A percentile compares a stretch with the other conserved stretches of the same genome.
Evolutionary conservation across 2,113 vertebrate genomes (phyloP).

Genomic region (Sitta europaea): DNA sequence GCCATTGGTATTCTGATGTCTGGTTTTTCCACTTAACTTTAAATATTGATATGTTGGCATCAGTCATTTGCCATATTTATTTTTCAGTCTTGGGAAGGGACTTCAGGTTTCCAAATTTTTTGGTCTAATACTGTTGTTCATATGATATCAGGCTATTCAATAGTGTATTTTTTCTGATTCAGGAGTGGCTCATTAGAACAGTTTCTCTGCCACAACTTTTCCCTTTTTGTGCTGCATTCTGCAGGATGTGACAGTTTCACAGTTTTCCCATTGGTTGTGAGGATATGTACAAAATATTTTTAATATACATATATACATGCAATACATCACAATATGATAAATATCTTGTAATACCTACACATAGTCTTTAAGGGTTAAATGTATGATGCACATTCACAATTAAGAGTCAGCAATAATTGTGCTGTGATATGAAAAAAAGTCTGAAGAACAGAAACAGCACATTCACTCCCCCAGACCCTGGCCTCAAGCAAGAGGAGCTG

Average conservation of each 20-base stretch:
- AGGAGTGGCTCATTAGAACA: background rate
- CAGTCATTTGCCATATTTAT: background rate
- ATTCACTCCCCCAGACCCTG: background rate
- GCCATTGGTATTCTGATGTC: background rate
- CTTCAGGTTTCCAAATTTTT: background rate
- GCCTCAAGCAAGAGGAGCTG: background rate
- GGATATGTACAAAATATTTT: background rate
- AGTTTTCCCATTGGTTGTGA: background rate
- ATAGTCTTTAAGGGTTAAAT: background rate
- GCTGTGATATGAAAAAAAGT: background rate
- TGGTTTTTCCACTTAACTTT: background rate
- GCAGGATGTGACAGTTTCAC: background rate
- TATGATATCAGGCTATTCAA: background rate
- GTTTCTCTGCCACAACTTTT: background rate
- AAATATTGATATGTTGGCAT: background rate
- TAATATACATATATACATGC: background rate
- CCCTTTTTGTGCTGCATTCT: background rate
- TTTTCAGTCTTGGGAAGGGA: background rate
- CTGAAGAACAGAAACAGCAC: background rate
- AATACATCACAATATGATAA: background rate
- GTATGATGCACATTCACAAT: background rate
- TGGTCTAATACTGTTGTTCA: background rate
- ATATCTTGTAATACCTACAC: background rate
- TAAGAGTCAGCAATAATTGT: background rate
- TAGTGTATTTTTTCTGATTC: background rate